Evolutionary conservation across 2,888 invertebrate species (phyloP), one percentile per base, ranked within the genome.

Genomic region (Heteropelma amictum): DNA sequence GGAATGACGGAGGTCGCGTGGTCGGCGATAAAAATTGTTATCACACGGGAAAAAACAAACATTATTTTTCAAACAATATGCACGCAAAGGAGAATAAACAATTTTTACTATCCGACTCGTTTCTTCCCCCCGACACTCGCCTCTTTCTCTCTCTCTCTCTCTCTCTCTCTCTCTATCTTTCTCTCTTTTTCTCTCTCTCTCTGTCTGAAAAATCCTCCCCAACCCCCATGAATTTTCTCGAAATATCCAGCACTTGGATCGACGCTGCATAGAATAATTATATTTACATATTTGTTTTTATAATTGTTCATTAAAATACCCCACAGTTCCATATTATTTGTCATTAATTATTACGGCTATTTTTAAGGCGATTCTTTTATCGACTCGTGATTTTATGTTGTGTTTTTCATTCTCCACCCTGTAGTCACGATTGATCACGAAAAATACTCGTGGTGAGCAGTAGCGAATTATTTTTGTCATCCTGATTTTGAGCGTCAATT

Each of bases 351-450:
- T 74, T 33, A 21, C 54, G 54, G 23, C 58, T 33, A 60, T 63
- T 28, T n/a, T n/a, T 70, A 63, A 26, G 26, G n/a, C 70, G 53
- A 49, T 45, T 76, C 71, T 73, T n/a, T 21, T 33, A 67, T 70
- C 58, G 33, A 74, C 51, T 58, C 64, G 53, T 70, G 38, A 30
- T 63, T 69, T 72, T 21, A 21, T 28, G 54, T 47, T 70, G 10
- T 71, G 35, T 30, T 65, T 42, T 53, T 35, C 65, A 71, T 68
- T 64, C 58, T 69, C 45, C 74, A 75, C 73, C 70, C 75, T 76
- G 76, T 77, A 79, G 72, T 72, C 72, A 77, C 77, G 75, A 77
- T 77, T 64, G 70, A n/a, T 63, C 77, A 77, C 78, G 56, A 72
- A 26, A 77, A 79, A 76, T 81, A 67, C 38, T 63, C 63, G 75